phyloP scores from a whole-genome alignment of 2,113 vertebrate genomes.

The Rhinichthys klamathensis region DNA sequence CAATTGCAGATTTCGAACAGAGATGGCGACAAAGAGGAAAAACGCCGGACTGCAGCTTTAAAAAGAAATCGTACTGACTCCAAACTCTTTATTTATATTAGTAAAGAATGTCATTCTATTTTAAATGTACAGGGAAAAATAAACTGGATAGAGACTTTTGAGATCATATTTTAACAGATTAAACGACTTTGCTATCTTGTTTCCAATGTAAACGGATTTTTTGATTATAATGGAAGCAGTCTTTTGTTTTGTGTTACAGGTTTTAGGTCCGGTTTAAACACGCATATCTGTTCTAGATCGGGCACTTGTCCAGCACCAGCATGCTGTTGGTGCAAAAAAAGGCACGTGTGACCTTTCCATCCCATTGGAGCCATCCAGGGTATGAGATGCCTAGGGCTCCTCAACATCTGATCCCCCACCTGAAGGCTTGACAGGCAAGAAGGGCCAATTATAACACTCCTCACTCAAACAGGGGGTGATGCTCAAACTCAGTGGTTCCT shows the following conservation, averaged over 20 bases:
- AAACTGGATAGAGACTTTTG: neutral
- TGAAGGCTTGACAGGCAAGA: conserved; percentile 7
- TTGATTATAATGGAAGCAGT: neutral
- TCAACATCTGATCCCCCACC: conserved; percentile 31
- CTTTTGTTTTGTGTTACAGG: too few relatives aligned
- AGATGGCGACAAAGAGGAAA: too few relatives aligned
- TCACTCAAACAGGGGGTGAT: neutral
- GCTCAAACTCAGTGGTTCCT: neutral
- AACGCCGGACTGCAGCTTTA: too few relatives aligned
- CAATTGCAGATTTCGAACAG: too few relatives aligned
- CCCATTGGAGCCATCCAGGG: conserved; percentile 37
- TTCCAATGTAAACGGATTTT: neutral
- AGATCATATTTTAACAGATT: neutral
- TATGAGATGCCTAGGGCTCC: conserved; percentile 46
- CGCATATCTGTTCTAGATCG: neutral
- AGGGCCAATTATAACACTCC: conserved; percentile 36
- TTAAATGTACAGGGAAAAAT: neutral
- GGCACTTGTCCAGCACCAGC: neutral
- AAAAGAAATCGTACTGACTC: too few relatives aligned
- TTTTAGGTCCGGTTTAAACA: neutral
- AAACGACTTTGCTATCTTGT: neutral
- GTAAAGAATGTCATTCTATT: neutral
- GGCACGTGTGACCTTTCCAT: conserved; percentile 55
- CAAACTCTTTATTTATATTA: neutral
- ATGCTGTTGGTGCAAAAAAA: neutral